Conservation (phyloP, 2,797 vertebrate species). For the Amazona ochrocephala region DNA sequence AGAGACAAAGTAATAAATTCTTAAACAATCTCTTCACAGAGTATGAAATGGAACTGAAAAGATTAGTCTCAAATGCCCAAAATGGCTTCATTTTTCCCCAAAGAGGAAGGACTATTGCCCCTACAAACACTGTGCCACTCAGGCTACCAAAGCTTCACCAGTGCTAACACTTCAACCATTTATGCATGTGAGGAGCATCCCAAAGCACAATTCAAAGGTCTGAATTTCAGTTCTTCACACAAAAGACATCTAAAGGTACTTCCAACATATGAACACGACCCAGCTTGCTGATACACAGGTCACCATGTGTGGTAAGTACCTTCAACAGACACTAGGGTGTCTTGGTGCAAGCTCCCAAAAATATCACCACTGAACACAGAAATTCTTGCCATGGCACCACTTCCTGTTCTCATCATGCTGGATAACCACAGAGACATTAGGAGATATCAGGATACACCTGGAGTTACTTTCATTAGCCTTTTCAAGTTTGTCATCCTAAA, state of each 20-base stretch:
- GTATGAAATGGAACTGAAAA: not conserved
- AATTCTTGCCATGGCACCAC: not conserved
- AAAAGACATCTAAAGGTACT: not conserved
- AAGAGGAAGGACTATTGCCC: not conserved
- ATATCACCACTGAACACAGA: not conserved
- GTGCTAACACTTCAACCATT: not conserved
- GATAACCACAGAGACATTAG: not conserved
- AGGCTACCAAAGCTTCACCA: not conserved
- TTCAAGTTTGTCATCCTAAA: not conserved
- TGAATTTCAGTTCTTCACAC: not conserved
- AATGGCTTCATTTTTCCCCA: not conserved
- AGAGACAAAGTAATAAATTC: not conserved
- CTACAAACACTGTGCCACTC: not conserved
- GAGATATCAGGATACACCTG: not conserved
- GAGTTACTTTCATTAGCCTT: not conserved
- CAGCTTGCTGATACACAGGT: not conserved
- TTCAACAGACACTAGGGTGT: fast-evolving
- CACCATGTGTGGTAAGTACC: not conserved
- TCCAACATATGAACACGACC: not conserved
- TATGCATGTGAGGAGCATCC: not conserved
- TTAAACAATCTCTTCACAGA: not conserved
- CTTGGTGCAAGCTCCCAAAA: not conserved
- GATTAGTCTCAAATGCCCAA: not conserved
- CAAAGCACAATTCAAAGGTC: not conserved
- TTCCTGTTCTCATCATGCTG: not conserved